phyloP scores from a whole-genome alignment of 2,797 vertebrate species.

The Kryptopterus vitreolus region DNA sequence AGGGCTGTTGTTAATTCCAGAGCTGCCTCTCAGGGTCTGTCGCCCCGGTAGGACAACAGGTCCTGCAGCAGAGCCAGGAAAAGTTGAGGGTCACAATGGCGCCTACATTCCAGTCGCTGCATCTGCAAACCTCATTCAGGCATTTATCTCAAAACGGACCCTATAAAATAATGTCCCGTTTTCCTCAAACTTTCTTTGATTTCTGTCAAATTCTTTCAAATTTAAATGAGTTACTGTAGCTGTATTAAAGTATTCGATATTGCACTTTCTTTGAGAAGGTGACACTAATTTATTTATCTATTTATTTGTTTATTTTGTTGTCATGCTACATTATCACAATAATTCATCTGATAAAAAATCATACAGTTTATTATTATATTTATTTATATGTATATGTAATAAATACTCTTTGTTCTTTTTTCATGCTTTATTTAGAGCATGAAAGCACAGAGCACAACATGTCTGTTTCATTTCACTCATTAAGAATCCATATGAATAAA shows the following conservation, averaged over 20 bases:
- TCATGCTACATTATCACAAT: neutral
- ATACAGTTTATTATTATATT: too few relatives aligned
- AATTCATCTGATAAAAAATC: too few relatives aligned
- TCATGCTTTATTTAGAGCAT: neutral
- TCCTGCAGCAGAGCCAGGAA: neutral
- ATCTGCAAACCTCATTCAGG: conserved; percentile 65
- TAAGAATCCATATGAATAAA: neutral
- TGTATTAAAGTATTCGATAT: neutral
- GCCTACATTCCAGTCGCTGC: conserved; percentile 59
- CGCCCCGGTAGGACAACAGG: neutral
- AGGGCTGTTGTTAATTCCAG: conserved; percentile 34
- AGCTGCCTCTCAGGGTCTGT: conserved; percentile 15
- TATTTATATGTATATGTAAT: too few relatives aligned
- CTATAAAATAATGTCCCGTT: neutral
- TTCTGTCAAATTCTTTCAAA: neutral
- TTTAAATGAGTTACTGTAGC: neutral
- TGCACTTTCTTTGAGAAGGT: neutral
- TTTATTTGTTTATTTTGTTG: too few relatives aligned
- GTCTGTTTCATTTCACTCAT: neutral
- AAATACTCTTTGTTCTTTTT: neutral
- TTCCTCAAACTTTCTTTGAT: neutral
- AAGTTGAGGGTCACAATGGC: conserved; percentile 18
- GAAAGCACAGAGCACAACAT: neutral
- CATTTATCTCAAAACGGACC: neutral
- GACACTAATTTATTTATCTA: too few relatives aligned